These are phyloP conservation scores for Heliopora coerulea DNA, from an alignment of 92 coral and sea anemone species.

Conservation along the genomic window DNA sequence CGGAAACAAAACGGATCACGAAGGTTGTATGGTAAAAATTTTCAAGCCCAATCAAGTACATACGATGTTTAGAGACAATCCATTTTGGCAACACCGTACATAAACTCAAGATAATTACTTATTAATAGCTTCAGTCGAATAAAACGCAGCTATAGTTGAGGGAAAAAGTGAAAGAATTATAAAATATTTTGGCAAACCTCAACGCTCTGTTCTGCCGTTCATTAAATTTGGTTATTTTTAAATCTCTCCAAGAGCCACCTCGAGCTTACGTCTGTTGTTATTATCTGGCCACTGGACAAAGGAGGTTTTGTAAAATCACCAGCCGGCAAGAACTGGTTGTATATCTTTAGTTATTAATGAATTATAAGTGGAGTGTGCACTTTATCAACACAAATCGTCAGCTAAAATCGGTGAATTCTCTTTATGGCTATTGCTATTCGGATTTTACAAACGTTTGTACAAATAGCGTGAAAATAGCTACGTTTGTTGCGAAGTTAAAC, in stretches of 20 bases:
- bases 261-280: neutral
- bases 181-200: neutral
- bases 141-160: neutral
- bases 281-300: conserved; percentile 5
- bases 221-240: neutral
- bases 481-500: too few species aligned
- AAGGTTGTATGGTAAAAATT: too few species aligned
- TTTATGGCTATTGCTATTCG: too few species aligned
- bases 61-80: too few species aligned
- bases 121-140: neutral
- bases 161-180: neutral
- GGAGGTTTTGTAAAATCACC: conserved; percentile 23
- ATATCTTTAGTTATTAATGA: conserved; percentile 4
- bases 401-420: too few species aligned
- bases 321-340: conserved; percentile 31
- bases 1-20: too few species aligned
- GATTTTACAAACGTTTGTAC: too few species aligned
- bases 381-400: neutral
- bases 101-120: neutral
- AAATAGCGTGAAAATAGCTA: too few species aligned
- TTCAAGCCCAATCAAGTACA: too few species aligned
- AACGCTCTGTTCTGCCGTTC: neutral
- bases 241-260: neutral
- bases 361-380: conserved; percentile 12
- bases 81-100: too few species aligned